Percentiles rank a stretch among this genome's conserved stretches.
phyloP scores from a whole-genome alignment of 2,888 invertebrate species.

The Hymenopus coronatus region DNA sequence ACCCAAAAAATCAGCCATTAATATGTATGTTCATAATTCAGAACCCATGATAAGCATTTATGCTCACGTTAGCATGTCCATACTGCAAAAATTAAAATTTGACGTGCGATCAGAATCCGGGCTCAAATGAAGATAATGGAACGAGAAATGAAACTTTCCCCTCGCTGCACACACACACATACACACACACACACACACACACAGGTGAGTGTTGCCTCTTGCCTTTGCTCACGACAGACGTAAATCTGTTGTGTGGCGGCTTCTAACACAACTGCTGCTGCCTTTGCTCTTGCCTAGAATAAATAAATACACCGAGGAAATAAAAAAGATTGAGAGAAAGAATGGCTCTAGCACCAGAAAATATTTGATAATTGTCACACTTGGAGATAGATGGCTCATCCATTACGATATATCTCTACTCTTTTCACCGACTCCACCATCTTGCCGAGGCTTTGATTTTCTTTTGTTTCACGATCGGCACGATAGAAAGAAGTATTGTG shows the following conservation, averaged over 20 bases:
- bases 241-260: neutral
- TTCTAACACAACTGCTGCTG: neutral
- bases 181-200: no score
- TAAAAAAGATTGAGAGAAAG: neutral
- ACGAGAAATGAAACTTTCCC: neutral
- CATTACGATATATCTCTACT: neutral
- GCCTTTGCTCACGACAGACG: neutral
- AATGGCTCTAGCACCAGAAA: neutral
- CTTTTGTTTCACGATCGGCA: neutral
- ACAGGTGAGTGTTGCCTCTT: neutral
- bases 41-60: no score
- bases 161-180: no score
- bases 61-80: no score
- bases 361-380: slow-evolving; percentile 8
- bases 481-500: neutral
- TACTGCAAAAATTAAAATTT: no score
- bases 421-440: neutral
- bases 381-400: neutral
- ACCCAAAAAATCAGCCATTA: no score
- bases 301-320: neutral
- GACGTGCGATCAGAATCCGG: no score
- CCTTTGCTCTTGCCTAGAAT: neutral
- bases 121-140: no score
- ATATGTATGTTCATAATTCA: no score
- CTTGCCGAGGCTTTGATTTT: neutral